Conservation (phyloP, 2,797 vertebrate genomes). For the Centroberyx gerrardi region DNA sequence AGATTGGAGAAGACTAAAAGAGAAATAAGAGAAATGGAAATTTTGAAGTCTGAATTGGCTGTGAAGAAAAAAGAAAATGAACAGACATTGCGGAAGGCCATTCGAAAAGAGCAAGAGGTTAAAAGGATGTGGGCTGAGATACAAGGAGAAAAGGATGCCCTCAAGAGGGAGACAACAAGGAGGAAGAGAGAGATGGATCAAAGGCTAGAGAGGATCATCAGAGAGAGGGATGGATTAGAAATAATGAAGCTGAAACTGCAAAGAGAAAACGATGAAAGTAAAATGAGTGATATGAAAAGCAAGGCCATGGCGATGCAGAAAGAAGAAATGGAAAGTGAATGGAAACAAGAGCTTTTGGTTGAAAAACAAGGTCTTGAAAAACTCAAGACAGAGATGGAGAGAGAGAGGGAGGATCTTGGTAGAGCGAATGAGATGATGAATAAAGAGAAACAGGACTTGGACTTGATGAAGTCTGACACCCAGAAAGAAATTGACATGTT, state of each 20-base stretch:
- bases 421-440: conserved; percentile 6
- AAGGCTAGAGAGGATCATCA: conserved; percentile 59
- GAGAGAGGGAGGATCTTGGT: conserved; percentile 30
- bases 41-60: conserved; percentile 70
- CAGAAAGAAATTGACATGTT: too few species aligned
- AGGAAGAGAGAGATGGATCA: conserved; percentile 61
- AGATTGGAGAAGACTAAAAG: conserved; percentile 53
- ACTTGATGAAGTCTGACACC: conserved; percentile 6
- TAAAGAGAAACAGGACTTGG: conserved; percentile 6
- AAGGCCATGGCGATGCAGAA: conserved; percentile 51
- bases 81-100: conserved; percentile 39
- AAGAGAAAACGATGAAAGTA: conserved; percentile 33
- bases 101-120: conserved; percentile 54
- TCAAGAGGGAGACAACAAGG: conserved; percentile 55
- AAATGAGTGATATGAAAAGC: conserved; percentile 1
- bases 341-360: neutral
- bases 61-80: conserved; percentile 61
- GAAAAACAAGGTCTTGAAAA: neutral
- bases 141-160: conserved; percentile 48
- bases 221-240: conserved; percentile 67
- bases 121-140: conserved; percentile 53
- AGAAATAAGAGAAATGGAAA: conserved; percentile 73
- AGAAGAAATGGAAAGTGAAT: conserved; percentile 27
- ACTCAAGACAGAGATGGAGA: conserved; percentile 24
- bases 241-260: conserved; percentile 60